Percentiles rank a stretch among this genome's conserved stretches.
These are phyloP conservation scores for Excalfactoria chinensis DNA, from an alignment of 2,113 vertebrate species.

Conservation along the genomic window DNA sequence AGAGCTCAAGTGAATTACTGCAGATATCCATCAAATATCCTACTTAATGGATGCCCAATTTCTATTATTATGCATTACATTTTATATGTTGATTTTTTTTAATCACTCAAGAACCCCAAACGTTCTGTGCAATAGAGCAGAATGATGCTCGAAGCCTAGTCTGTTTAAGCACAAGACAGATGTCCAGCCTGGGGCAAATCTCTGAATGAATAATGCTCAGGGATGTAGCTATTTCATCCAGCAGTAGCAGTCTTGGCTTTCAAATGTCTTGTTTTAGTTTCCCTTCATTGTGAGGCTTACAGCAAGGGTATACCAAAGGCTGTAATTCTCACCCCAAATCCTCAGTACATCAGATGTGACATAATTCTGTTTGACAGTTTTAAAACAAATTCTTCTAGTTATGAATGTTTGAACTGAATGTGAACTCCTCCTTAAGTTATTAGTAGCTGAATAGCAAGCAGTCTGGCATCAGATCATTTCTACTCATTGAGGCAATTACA, in stretches of 20 bases:
- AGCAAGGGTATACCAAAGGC: background rate
- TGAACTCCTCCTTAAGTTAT: background rate
- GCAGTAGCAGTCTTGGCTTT: background rate
- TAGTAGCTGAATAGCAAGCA: background rate
- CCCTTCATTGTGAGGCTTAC: background rate
- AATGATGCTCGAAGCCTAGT: background rate
- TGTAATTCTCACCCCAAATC: background rate
- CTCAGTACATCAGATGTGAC: background rate
- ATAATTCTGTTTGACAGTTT: background rate
- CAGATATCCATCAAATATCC: background rate
- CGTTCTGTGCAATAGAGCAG: background rate
- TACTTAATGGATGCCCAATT: background rate
- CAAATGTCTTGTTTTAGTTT: background rate
- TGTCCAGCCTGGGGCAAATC: background rate
- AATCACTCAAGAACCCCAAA: background rate
- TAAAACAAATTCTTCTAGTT: constrained; percentile 1
- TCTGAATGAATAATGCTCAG: background rate
- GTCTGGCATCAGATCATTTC: background rate
- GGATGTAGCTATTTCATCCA: background rate
- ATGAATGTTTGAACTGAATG: background rate
- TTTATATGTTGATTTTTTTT: background rate
- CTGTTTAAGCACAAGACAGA: background rate
- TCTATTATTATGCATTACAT: background rate
- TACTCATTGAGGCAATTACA: background rate
- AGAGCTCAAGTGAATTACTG: background rate